phyloP scores from a whole-genome alignment of 2,888 invertebrate species.

The Dasypogon diadema region DNA sequence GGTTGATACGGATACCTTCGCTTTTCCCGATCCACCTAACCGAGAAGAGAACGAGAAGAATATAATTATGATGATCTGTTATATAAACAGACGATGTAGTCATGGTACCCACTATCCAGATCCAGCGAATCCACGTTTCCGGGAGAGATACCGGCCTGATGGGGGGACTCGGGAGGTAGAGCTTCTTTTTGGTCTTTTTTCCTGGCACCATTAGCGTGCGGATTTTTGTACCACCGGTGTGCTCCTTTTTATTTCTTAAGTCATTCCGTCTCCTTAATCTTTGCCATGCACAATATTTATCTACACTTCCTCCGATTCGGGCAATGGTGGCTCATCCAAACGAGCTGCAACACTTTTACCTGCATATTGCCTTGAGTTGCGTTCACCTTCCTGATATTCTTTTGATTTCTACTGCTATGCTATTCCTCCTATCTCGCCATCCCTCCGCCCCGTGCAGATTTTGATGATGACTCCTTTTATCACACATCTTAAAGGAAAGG shows the following conservation, averaged over 20 bases:
- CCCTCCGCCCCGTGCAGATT: background rate
- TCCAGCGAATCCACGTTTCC: too few relatives aligned
- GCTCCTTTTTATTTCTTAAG: background rate
- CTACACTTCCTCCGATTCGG: background rate
- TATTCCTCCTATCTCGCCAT: background rate
- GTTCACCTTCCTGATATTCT: background rate
- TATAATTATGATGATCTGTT: conserved; percentile 27
- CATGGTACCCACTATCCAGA: background rate
- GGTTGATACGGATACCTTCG: background rate
- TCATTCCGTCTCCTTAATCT: conserved; percentile 8
- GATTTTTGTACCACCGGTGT: background rate
- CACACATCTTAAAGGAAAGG: conserved; percentile 6
- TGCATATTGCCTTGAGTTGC: background rate
- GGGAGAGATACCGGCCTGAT: background rate
- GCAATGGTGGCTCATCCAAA: background rate
- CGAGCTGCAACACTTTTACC: background rate
- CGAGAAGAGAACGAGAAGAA: background rate
- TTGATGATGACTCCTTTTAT: background rate
- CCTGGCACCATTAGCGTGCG: conserved; percentile 21
- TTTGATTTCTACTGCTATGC: background rate
- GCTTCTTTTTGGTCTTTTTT: conserved; percentile 12
- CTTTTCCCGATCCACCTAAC: background rate
- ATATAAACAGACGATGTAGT: background rate
- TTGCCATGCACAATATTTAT: background rate
- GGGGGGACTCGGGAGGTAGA: background rate